Evolutionary conservation across 2,888 invertebrate genomes (phyloP).

Genomic region (Ctenicera cuprea): DNA sequence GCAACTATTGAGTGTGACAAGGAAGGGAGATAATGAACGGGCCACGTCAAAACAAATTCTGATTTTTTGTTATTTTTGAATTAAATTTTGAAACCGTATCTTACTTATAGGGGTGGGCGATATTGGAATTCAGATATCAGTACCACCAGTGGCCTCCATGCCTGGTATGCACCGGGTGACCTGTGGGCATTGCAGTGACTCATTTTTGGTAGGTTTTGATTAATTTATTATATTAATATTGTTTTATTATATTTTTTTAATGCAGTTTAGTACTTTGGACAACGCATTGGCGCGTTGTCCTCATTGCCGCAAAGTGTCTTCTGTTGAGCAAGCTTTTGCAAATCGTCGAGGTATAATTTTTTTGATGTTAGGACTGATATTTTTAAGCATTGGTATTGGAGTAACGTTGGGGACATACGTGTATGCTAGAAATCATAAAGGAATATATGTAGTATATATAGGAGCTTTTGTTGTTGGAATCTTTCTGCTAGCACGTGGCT

Average conservation of each 20-base stretch:
- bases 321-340: conserved; percentile 94
- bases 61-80: no score
- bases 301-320: conserved; percentile 98
- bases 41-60: no score
- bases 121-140: no score
- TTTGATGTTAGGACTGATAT: conserved; percentile 83
- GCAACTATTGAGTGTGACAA: no score
- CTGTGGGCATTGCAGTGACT: conserved; percentile 96
- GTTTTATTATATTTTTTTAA: conserved; percentile 61
- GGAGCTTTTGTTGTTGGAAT: conserved; percentile 86
- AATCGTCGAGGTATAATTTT: conserved; percentile 88
- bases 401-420: conserved; percentile 85
- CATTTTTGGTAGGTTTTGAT: conserved; percentile 88
- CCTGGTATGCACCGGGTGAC: conserved; percentile 97
- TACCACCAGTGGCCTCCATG: conserved; percentile 87
- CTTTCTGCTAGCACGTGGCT: conserved; percentile 84
- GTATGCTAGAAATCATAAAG: conserved; percentile 80
- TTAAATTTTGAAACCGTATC: conserved; percentile 98
- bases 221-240: not conserved
- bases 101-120: no score
- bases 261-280: conserved; percentile 90
- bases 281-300: conserved; percentile 97
- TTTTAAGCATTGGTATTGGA: conserved; percentile 86
- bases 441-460: conserved; percentile 89
- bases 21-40: no score